A percentile compares a stretch with the other conserved stretches of the same genome.
Evolutionary conservation across 1,140 invertebrate genomes (phyloP).

Genomic region (Diploscapter pachys): DNA sequence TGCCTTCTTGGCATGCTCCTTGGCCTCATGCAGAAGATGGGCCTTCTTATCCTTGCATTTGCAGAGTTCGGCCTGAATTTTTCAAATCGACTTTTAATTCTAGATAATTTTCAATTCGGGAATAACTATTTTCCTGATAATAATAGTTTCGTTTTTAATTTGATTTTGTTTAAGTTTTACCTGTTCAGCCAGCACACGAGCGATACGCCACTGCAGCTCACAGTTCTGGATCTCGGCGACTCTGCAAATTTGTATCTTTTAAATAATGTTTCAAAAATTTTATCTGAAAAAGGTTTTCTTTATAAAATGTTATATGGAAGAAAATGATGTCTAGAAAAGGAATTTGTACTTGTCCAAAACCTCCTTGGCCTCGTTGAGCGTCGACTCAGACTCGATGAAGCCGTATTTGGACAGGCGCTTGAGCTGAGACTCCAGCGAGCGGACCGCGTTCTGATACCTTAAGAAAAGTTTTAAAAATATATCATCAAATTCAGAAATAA

Average conservation of each 20-base stretch:
- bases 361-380: slow-evolving; percentile 40
- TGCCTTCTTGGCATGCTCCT: slow-evolving; percentile 45
- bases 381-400: slow-evolving; percentile 34
- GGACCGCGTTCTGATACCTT: slow-evolving; percentile 34
- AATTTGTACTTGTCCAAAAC: slow-evolving; percentile 30
- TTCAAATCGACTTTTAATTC: too few relatives aligned
- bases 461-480: neutral
- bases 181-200: slow-evolving; percentile 42
- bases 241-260: slow-evolving; percentile 18
- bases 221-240: slow-evolving; percentile 39
- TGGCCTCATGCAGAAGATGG: slow-evolving; percentile 38
- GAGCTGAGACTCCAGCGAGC: slow-evolving; percentile 32
- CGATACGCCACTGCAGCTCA: slow-evolving; percentile 45
- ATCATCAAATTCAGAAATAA: slow-evolving; percentile 12
- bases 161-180: too few relatives aligned
- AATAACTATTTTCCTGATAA: too few relatives aligned
- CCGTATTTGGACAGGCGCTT: slow-evolving; percentile 36
- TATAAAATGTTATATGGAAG: neutral
- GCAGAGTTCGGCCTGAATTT: slow-evolving; percentile 22
- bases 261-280: too few relatives aligned
- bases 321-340: slow-evolving; percentile 20
- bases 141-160: too few relatives aligned
- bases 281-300: too few relatives aligned
- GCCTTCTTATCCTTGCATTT: slow-evolving; percentile 32
- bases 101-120: too few relatives aligned